Base-by-base conservation (phyloP, 1,140 invertebrate species). In the Drosophila pallidifrons region DNA sequence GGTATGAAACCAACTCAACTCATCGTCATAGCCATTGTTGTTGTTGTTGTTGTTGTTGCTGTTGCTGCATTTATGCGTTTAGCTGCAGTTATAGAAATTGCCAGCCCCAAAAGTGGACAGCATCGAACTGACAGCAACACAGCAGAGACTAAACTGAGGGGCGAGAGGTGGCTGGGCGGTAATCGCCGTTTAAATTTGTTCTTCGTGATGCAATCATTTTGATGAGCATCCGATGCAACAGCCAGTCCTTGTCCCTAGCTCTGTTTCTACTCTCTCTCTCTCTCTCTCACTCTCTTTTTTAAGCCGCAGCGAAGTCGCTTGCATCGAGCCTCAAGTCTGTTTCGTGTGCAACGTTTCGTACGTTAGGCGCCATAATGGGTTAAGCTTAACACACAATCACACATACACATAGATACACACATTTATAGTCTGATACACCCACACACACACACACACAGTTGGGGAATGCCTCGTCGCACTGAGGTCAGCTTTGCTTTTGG, bases 191-290 rank as follows among this genome's bases (percentile, higher is more conserved):
- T 88, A 89, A 89, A 89, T 89, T 89, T 90, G 85, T 90, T 85
- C 81, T 90, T 90, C 85, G 85, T 89, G 85, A 86, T 90, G 86
- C 86, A 90, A 89, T 89, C 85, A 90, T 90, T 89, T 80, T 85
- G 75, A 76, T 79, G 77, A 80, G 79, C 77, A 72, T 76, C 61
- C 61, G 51, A 71, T 75, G 64, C 57, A 30, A 41, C 67, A 57
- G 51, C 30, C 55, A 52, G 58, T 60, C 20, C 46, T 58, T 75
- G 59, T 38, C 35, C 20, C 52, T 51, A 28, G 11, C 32, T 6
- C 52, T n/a, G 8, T 1, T 13, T 28, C 41, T 11, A 41, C 15
- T 47, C 16, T 13, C 1, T 28, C 46, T 64, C 32, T 61, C 5
- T n/a, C 13, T 32, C 43, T 6, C 7, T 7, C 57, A 38, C 16